Evolutionary conservation across 2,113 vertebrate genomes (phyloP).

Genomic region (Lates calcarifer): DNA sequence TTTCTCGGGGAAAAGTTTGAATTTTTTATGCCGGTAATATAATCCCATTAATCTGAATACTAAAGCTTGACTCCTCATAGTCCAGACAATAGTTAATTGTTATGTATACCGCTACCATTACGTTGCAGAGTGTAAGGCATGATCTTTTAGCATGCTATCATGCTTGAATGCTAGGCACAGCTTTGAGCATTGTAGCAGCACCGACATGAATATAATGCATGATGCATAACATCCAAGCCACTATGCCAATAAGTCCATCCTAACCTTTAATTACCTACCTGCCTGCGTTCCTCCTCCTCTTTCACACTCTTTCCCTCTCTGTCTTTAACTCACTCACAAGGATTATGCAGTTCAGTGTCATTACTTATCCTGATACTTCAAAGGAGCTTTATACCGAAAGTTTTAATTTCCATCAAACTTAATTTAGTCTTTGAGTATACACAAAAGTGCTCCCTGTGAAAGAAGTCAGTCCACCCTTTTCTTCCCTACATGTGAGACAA

Average conservation of each 20-base stretch:
- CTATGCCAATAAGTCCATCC: slow-evolving; percentile 1
- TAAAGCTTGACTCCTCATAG: neutral
- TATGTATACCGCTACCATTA: neutral
- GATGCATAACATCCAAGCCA: slow-evolving; percentile 13
- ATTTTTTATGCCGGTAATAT: neutral
- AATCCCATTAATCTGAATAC: neutral
- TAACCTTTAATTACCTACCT: slow-evolving; percentile 53
- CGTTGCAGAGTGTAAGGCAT: neutral
- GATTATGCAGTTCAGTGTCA: slow-evolving; percentile 58
- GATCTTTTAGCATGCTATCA: neutral
- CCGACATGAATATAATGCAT: slow-evolving; percentile 6
- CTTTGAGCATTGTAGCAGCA: slow-evolving; percentile 23
- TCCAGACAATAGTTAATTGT: neutral
- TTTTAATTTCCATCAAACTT: slow-evolving; percentile 41
- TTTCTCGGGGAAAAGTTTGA: too few species aligned
- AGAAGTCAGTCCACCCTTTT: neutral
- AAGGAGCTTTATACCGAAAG: slow-evolving; percentile 35
- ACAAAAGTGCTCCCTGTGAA: neutral
- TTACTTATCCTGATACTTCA: slow-evolving; percentile 65
- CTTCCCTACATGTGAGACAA: slow-evolving; percentile 10
- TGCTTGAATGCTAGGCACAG: slow-evolving; percentile 25
- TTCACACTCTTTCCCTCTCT: neutral
- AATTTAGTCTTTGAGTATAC: neutral
- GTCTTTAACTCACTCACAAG: slow-evolving; percentile 51
- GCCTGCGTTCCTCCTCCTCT: slow-evolving; percentile 38